Evolutionary conservation across 2,113 vertebrate genomes (phyloP), one percentile per base, ranked within the genome.

Genomic region (Pterocles orientalis): DNA sequence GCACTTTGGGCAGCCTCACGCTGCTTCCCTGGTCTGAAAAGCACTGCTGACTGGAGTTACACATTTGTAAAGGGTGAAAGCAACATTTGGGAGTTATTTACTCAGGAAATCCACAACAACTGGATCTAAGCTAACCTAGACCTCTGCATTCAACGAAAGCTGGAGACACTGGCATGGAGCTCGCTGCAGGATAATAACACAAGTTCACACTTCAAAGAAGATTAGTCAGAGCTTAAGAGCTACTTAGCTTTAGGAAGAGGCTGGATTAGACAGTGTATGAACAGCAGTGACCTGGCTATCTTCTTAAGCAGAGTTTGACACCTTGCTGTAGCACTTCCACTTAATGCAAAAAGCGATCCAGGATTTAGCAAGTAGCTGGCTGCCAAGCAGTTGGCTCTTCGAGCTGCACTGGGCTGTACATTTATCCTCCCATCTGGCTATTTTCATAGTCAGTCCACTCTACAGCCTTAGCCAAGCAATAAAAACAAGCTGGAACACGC

Each of bases 221-320:
- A 94, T 96, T 95, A 95, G 87, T 58, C 58, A 73, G 78, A 91
- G 88, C 78, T 95, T 94, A 96, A 91, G 36, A 82, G 57, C 75
- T 70, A 34, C 77, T 93, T 70, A 86, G 88, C 85, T 94, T 91
- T 62, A 72, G 80, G 57, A 92, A 90, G 85, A 89, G 66, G 62
- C 70, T 82, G 86, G 92, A 97, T 97, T 97, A 96, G 73, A 15
- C 29, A 33, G 45, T 47, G 62, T 86, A 31, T 69, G 50, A 95
- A 61, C 86, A 95, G 83, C 81, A 45, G 62, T 66, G 91, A 86
- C 95, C 88, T 45, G 61, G 77, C 86, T 58, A 88, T 75, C 77
- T 24, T 41, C 83, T 82, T 82, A 94, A 95, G 54, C 86, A 51
- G 92, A 77, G 91, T 70, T 61, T 89, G 87, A 95, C 86, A 92